Conservation (phyloP, 1,140 invertebrate species). For the Drosophila sechellia region DNA sequence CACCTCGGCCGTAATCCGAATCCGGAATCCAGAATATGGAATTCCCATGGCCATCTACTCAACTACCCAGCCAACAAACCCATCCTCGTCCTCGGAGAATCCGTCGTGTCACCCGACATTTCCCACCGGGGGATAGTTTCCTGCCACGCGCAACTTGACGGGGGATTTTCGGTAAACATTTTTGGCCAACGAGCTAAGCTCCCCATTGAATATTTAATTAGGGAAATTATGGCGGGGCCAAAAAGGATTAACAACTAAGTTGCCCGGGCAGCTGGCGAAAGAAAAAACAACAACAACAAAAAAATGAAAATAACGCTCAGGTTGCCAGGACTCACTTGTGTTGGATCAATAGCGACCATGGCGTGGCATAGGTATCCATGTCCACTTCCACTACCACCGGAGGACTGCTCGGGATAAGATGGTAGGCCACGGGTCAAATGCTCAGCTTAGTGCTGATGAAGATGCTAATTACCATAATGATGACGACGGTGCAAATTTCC, state of each 20-base stretch:
- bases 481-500: conserved; percentile 32
- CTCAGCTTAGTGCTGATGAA: not conserved
- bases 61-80: not conserved
- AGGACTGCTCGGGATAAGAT: conserved; percentile 8
- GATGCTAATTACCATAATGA: conserved; percentile 25
- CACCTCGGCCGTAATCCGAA: conserved; percentile 7
- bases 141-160: conserved; percentile 17
- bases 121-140: conserved; percentile 22
- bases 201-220: conserved; percentile 56
- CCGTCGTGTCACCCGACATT: conserved; percentile 8
- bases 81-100: not conserved
- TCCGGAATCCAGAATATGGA: not conserved
- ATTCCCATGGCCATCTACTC: conserved; percentile 1
- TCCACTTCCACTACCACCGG: not conserved
- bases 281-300: not conserved
- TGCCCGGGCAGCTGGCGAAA: conserved; percentile 14
- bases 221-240: conserved; percentile 46
- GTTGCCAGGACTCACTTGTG: conserved; percentile 11
- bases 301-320: not conserved
- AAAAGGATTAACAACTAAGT: conserved; percentile 29
- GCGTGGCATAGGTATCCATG: not conserved
- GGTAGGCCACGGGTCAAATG: conserved; percentile 12
- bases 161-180: conserved; percentile 17
- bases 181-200: conserved; percentile 9
- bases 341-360: conserved; percentile 24